Evolutionary conservation across 2,888 invertebrate genomes (phyloP), one percentile per base, ranked within the genome.

Genomic region (Dryococelus australis): DNA sequence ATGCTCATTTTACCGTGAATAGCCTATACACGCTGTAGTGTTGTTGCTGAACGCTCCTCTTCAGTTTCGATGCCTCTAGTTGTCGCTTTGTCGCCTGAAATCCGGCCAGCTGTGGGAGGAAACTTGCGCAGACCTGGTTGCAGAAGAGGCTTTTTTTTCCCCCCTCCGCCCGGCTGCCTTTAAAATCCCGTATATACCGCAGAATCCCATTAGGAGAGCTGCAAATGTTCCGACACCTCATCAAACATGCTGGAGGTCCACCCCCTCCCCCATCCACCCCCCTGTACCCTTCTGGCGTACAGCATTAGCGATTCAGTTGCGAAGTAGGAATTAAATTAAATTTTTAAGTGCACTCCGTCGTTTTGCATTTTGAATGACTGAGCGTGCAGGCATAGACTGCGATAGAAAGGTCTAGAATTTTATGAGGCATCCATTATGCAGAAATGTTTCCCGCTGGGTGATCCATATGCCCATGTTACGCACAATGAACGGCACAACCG

Each of bases 281-380:
- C n/a, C n/a, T n/a, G n/a, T n/a, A n/a, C n/a, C 35, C 35, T 4
- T 35, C 35, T 4, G 35, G 35, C 35, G 35, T 4, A 24, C 1
- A 65, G 65, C 65, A 65, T 65, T 20, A 65, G 65, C 16, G 8
- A 65, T 65, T 65, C 65, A 65, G 65, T 24, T 47, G 65, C 65
- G n/a, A 65, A 65, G 65, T 65, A 65, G 65, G 65, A 65, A 65
- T 65, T 65, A 65, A 65, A 65, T 65, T 65, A 65, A 65, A 65
- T 24, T 65, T 65, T 65, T 65, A 65, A 65, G 65, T 65, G 65
- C 65, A 65, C 65, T 65, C 65, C 65, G n/a, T 1, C 16, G 65
- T 16, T 65, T 65, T 65, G 16, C 65, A 65, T 65, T 65, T 65
- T 65, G 65, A 65, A 65, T 65, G 65, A 65, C 65, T 16, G 20